phyloP scores from a whole-genome alignment of 1,140 invertebrate genomes.

The Thalassaphorura encarpata region DNA sequence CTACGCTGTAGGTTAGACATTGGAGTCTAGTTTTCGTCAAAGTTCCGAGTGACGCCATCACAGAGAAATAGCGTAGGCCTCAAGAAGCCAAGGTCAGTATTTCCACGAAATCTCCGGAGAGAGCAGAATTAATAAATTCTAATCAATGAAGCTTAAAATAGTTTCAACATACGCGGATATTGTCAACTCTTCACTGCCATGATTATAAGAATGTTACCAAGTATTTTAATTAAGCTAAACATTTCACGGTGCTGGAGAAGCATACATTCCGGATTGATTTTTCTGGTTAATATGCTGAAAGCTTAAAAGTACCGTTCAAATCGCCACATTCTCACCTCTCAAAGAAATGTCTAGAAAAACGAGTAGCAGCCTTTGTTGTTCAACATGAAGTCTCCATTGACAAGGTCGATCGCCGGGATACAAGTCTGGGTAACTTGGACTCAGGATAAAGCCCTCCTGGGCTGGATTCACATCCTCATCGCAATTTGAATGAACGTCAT shows the following conservation, averaged over 20 bases:
- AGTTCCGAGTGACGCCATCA: no score
- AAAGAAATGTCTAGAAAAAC: slow-evolving; percentile 31
- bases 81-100: no score
- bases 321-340: slow-evolving; percentile 22
- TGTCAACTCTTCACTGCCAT: no score
- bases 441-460: slow-evolving; percentile 25
- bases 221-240: neutral
- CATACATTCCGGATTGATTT: neutral
- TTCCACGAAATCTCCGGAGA: no score
- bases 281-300: neutral
- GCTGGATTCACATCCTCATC: slow-evolving; percentile 25
- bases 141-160: no score
- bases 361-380: slow-evolving; percentile 25
- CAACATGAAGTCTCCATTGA: slow-evolving; percentile 31
- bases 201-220: no score
- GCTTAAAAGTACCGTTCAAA: no score
- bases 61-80: no score
- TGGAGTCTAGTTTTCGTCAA: no score
- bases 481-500: slow-evolving; percentile 28
- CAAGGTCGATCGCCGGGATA: slow-evolving; percentile 27
- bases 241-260: neutral
- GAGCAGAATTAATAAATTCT: no score
- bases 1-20: no score
- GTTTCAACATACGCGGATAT: no score
- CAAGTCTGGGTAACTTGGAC: slow-evolving; percentile 28